phyloP scores from a whole-genome alignment of 2,797 vertebrate genomes.

The Balearica regulorum region DNA sequence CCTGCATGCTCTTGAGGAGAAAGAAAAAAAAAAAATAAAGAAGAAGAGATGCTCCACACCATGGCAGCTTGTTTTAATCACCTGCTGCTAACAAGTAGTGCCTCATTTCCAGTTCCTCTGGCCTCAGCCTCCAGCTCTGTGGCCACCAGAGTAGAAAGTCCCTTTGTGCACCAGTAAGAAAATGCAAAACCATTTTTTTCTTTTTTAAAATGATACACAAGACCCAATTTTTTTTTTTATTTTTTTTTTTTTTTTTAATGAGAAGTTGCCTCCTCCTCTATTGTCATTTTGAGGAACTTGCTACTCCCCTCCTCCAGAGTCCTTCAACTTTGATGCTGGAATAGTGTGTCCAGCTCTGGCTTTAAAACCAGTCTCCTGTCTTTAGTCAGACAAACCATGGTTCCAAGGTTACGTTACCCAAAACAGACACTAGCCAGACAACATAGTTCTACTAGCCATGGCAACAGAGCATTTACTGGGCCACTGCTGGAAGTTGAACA shows the following conservation, averaged over 20 bases:
- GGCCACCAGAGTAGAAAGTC: neutral
- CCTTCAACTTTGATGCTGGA: neutral
- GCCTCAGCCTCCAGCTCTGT: neutral
- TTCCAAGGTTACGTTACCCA: neutral
- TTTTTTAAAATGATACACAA: neutral
- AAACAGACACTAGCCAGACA: neutral
- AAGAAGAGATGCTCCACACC: neutral
- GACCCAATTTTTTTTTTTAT: accelerated
- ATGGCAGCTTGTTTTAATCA: neutral
- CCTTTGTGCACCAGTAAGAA: neutral
- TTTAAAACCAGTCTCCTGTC: neutral
- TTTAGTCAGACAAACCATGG: neutral
- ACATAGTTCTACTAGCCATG: accelerated
- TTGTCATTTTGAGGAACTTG: neutral
- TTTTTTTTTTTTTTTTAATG: neutral
- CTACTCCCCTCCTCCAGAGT: neutral
- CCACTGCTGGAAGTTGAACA: neutral
- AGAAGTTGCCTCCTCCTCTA: neutral
- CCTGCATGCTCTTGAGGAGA: neutral
- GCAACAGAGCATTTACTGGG: neutral
- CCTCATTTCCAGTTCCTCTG: neutral
- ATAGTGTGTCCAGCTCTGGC: neutral
- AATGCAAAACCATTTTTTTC: neutral
- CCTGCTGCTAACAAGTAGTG: neutral
- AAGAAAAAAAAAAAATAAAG: neutral